Conservation (phyloP, 1,140 invertebrate species). For the Hycleus cichorii region DNA sequence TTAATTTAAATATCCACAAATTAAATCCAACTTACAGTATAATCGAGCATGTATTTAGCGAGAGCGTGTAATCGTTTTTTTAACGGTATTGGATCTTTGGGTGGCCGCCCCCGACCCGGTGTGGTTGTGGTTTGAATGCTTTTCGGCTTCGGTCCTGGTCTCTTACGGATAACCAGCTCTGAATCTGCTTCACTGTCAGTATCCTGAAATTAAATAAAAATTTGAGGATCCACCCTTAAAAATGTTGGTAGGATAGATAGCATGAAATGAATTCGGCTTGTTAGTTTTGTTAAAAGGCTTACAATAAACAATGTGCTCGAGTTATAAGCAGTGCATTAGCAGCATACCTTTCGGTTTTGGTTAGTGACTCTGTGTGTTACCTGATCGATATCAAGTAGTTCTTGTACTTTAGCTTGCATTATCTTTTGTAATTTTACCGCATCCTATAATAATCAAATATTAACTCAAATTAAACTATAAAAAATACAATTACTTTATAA, state of each 20-base stretch:
- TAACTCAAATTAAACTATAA: background rate
- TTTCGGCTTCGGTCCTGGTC: slow-evolving; percentile 46
- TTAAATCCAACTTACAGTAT: slow-evolving; percentile 50
- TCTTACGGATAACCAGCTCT: slow-evolving; percentile 37
- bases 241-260: too few species aligned
- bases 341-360: slow-evolving; percentile 47
- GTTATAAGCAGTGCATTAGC: slow-evolving; percentile 28
- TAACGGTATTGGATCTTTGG: slow-evolving; percentile 55
- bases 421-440: slow-evolving; percentile 72
- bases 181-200: slow-evolving; percentile 49
- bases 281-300: too few species aligned
- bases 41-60: slow-evolving; percentile 70
- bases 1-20: slow-evolving; percentile 2
- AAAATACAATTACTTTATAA: slow-evolving; percentile 61
- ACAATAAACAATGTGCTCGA: background rate
- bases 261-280: too few species aligned
- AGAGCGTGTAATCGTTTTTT: slow-evolving; percentile 68
- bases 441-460: slow-evolving; percentile 48
- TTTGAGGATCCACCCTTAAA: background rate
- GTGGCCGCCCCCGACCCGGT: slow-evolving; percentile 38
- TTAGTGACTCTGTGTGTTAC: slow-evolving; percentile 52
- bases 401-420: slow-evolving; percentile 79
- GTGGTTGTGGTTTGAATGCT: slow-evolving; percentile 40
- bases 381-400: slow-evolving; percentile 70
- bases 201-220: slow-evolving; percentile 39